Percentiles rank a stretch among this genome's conserved stretches.
Evolutionary conservation across 2,888 invertebrate genomes (phyloP).

Genomic region (Sesamia inferens): DNA sequence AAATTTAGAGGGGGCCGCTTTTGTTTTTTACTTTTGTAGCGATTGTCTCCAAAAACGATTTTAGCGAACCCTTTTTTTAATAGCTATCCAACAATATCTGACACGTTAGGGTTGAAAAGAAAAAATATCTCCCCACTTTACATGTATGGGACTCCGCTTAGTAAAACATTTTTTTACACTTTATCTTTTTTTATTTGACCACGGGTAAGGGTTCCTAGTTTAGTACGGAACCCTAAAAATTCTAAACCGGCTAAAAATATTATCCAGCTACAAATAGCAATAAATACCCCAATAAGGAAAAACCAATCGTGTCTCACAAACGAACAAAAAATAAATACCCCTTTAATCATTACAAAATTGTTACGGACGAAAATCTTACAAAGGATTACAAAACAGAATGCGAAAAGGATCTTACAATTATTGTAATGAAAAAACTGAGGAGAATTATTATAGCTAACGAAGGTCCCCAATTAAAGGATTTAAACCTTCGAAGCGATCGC

Average conservation of each 20-base stretch:
- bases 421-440: conserved; percentile 57
- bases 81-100: too few relatives aligned
- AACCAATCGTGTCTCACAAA: conserved; percentile 34
- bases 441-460: conserved; percentile 65
- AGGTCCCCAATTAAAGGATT: conserved; percentile 71
- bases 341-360: conserved; percentile 60
- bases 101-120: too few relatives aligned
- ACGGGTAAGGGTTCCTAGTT: too few relatives aligned
- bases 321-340: conserved; percentile 53
- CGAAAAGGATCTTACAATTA: conserved; percentile 62
- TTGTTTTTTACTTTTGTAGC: too few relatives aligned
- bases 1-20: too few relatives aligned
- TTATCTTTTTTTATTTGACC: too few relatives aligned
- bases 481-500: conserved; percentile 70
- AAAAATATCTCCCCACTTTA: too few relatives aligned
- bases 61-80: too few relatives aligned
- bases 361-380: conserved; percentile 58
- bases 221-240: background rate
- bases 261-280: conserved; percentile 30
- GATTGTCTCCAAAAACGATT: too few relatives aligned
- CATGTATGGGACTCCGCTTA: too few relatives aligned
- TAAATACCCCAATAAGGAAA: conserved; percentile 37
- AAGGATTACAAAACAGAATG: conserved; percentile 65
- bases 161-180: too few relatives aligned
- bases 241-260: conserved; percentile 24